phyloP scores from a whole-genome alignment of 2,888 invertebrate genomes.

The Theodoxus fluviatilis region DNA sequence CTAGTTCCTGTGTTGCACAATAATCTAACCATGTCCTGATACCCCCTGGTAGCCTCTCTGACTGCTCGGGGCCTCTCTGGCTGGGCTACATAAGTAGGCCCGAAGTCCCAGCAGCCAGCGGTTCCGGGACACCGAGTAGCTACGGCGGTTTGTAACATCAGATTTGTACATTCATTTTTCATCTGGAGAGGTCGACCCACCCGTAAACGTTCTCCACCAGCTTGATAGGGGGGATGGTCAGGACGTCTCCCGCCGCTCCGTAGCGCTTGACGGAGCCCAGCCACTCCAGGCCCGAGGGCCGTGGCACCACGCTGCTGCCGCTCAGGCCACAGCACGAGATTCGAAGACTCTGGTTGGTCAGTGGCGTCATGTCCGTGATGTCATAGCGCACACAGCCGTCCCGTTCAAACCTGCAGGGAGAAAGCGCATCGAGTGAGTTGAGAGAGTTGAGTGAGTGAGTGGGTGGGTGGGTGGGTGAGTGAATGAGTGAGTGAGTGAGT shows the following conservation, averaged over 20 bases:
- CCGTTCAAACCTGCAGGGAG: constrained; percentile 37
- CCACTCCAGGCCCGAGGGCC: constrained; percentile 53
- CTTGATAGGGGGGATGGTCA: constrained; percentile 55
- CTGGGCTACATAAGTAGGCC: no score
- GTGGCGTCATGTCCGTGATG: constrained; percentile 52
- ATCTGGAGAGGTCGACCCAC: no score
- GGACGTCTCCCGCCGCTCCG: constrained; percentile 47
- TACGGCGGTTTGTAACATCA: no score
- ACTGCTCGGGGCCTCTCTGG: no score
- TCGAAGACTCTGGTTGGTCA: constrained; percentile 37
- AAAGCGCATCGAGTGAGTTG: no score
- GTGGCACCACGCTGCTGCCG: constrained; percentile 27
- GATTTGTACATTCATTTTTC: no score
- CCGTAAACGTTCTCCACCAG: constrained; percentile 51
- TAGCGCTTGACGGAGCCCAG: constrained; percentile 45
- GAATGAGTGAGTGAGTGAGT: neutral
- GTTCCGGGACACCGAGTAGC: no score
- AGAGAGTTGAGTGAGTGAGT: neutral
- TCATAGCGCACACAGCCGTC: constrained; percentile 42
- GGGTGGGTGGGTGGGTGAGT: neutral
- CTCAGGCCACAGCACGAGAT: constrained; percentile 23
- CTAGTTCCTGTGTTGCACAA: no score
- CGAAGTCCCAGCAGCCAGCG: no score
- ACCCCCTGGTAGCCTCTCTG: no score
- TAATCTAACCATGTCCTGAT: no score